phyloP scores from a whole-genome alignment of 2,888 invertebrate species.

The Deilephila elpenor region DNA sequence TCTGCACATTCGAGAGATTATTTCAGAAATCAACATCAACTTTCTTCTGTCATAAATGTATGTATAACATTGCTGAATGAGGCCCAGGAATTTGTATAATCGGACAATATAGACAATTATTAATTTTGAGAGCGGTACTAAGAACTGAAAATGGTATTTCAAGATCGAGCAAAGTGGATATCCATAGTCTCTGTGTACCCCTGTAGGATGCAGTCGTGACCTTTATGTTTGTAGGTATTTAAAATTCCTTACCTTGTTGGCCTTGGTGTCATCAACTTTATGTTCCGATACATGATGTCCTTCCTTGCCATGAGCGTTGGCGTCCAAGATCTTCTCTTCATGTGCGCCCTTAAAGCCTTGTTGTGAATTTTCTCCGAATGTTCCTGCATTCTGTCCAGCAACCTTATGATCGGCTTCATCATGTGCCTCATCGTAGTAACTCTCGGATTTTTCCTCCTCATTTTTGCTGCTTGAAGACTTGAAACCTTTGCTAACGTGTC shows the following conservation, averaged over 20 bases:
- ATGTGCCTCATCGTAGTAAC: slow-evolving; percentile 87
- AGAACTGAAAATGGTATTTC: no score
- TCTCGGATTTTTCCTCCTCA: slow-evolving; percentile 87
- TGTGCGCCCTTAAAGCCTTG: slow-evolving; percentile 86
- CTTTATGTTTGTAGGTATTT: not conserved
- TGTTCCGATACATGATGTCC: slow-evolving; percentile 85
- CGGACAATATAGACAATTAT: no score
- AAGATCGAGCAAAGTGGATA: no score
- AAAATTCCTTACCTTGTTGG: slow-evolving; percentile 78
- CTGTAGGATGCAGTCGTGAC: not conserved
- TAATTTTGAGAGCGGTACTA: no score
- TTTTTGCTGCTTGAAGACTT: slow-evolving; percentile 87
- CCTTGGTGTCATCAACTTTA: slow-evolving; percentile 84
- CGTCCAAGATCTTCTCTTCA: slow-evolving; percentile 84
- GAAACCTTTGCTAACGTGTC: slow-evolving; percentile 87
- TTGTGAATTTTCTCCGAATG: slow-evolving; percentile 84
- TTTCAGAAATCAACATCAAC: no score
- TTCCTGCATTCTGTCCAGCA: slow-evolving; percentile 83
- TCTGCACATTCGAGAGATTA: no score
- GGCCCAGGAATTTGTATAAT: no score
- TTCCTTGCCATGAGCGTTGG: slow-evolving; percentile 84
- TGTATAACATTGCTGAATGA: no score
- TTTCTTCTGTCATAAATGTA: no score
- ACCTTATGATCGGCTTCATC: slow-evolving; percentile 86
- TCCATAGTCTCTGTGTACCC: no score